Percentiles rank a stretch among this genome's conserved stretches.
These are phyloP conservation scores for Drusus annulatus DNA, from an alignment of 1,140 invertebrate species.

Conservation along the genomic window DNA sequence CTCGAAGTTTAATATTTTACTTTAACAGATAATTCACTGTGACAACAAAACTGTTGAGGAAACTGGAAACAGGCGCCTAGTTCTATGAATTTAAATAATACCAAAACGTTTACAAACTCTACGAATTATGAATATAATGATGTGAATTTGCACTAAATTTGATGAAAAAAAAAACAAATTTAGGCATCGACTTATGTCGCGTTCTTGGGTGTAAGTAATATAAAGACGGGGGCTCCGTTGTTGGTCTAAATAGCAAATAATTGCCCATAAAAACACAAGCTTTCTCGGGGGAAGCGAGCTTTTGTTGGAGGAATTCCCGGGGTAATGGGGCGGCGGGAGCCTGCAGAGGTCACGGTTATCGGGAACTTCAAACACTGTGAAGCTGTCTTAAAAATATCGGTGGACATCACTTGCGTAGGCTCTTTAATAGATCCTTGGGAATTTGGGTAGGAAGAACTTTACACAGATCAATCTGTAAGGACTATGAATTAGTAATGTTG, in stretches of 20 bases:
- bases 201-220: neutral
- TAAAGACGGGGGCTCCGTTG: constrained; percentile 20
- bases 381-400: neutral
- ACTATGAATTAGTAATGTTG: too few relatives aligned
- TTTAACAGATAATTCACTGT: too few relatives aligned
- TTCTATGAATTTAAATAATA: neutral
- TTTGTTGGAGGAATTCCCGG: neutral
- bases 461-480: too few relatives aligned
- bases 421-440: too few relatives aligned
- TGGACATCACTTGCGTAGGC: too few relatives aligned
- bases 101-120: neutral
- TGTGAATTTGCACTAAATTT: neutral
- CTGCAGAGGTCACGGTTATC: constrained; percentile 23
- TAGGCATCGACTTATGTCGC: too few relatives aligned
- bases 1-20: too few relatives aligned
- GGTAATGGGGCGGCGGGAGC: constrained; percentile 17
- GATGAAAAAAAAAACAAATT: too few relatives aligned
- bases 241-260: constrained; percentile 37
- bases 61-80: too few relatives aligned
- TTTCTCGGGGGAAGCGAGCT: constrained; percentile 12
- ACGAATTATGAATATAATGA: neutral
- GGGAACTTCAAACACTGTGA: neutral
- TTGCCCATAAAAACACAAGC: constrained; percentile 39
- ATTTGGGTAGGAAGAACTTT: too few relatives aligned
- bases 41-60: too few relatives aligned